These are phyloP conservation scores for Mohoua ochrocephala DNA, from an alignment of 2,113 vertebrate species.

Conservation along the genomic window DNA sequence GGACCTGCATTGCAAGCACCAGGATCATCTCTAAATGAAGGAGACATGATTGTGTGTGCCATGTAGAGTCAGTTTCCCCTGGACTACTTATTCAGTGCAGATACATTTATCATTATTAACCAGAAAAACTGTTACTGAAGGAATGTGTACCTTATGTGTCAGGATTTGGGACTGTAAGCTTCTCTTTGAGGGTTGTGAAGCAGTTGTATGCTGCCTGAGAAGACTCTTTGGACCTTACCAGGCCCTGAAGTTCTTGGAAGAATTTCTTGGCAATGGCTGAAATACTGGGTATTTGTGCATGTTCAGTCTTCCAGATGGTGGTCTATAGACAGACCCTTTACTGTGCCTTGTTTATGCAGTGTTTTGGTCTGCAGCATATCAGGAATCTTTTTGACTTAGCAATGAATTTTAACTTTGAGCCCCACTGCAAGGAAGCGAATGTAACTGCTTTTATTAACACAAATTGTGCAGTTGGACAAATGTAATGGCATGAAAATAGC, in stretches of 20 bases:
- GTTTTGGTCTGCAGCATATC: conserved; percentile 25
- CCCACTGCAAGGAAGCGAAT: conserved; percentile 1
- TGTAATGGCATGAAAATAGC: conserved; percentile 50
- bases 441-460: conserved; percentile 33
- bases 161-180: neutral
- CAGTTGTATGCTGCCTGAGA: neutral
- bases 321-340: neutral
- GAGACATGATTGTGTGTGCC: neutral
- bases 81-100: neutral
- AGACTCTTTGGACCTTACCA: neutral
- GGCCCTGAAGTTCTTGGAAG: neutral
- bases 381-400: neutral
- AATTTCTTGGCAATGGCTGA: neutral
- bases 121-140: neutral
- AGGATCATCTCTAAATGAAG: neutral
- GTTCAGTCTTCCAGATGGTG: conserved; percentile 9
- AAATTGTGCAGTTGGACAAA: conserved; percentile 21
- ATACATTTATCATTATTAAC: neutral
- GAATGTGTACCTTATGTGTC: neutral
- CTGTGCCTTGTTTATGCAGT: conserved; percentile 2
- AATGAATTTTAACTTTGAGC: conserved; percentile 19
- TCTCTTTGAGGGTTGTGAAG: neutral
- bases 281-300: neutral
- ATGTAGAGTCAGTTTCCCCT: neutral
- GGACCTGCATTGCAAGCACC: neutral